phyloP scores from a whole-genome alignment of 2,113 vertebrate genomes.

The Pundamilia nyererei region DNA sequence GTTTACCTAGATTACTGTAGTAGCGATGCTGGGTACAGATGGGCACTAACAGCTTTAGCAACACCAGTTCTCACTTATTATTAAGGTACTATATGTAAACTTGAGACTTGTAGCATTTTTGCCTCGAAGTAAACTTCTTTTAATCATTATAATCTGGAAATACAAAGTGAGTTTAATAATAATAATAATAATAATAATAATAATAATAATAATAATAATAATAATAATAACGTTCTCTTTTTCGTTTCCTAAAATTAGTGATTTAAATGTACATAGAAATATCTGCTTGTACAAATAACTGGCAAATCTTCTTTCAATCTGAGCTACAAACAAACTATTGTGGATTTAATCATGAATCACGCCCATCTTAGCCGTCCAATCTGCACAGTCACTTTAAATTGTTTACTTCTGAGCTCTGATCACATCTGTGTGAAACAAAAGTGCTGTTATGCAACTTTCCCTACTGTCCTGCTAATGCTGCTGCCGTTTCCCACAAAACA shows the following conservation, averaged over 20 bases:
- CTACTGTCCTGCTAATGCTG: neutral
- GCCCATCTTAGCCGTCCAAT: neutral
- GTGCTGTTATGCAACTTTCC: neutral
- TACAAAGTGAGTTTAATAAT: neutral
- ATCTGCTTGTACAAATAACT: neutral
- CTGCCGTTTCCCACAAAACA: neutral
- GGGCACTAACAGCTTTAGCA: neutral
- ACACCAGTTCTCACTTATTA: neutral
- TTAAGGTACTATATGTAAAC: neutral
- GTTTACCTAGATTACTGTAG: neutral
- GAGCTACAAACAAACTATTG: neutral
- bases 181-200: neutral
- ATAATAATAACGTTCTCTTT: neutral
- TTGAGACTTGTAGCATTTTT: neutral
- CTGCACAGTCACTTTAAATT: neutral
- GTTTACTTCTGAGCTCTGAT: neutral
- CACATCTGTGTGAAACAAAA: neutral
- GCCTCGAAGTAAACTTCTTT: fast-evolving
- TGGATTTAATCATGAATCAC: neutral
- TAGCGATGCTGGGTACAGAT: neutral
- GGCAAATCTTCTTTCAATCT: neutral
- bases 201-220: neutral
- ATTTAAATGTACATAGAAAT: neutral
- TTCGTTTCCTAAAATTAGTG: neutral
- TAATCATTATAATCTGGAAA: neutral